Percentiles rank a stretch among this genome's conserved stretches.
These are phyloP conservation scores for Spisula subtruncata DNA, from an alignment of 2,888 invertebrate species.

Conservation along the genomic window DNA sequence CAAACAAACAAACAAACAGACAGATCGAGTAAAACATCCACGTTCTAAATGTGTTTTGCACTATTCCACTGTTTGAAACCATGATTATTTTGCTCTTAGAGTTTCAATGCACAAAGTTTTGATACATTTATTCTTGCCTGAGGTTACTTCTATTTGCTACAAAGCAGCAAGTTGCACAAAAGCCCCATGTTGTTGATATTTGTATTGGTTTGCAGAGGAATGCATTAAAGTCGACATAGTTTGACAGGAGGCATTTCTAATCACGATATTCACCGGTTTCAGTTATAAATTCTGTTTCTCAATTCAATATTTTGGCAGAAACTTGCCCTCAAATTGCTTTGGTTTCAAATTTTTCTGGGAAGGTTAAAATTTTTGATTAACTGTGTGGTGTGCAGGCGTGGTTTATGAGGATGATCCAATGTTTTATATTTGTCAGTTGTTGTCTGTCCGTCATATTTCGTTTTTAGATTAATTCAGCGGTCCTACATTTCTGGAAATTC, in stretches of 20 bases:
- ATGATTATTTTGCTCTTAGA: neutral
- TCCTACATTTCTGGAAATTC: too few species aligned
- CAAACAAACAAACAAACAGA: too few species aligned
- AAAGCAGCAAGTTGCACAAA: too few species aligned
- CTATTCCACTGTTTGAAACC: neutral
- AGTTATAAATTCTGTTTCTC: neutral
- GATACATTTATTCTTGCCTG: neutral
- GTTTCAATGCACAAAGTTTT: neutral
- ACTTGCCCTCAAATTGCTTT: neutral
- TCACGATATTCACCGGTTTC: neutral
- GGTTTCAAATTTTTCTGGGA: neutral
- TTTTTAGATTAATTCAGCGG: too few species aligned
- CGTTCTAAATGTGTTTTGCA: too few species aligned
- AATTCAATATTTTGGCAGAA: neutral
- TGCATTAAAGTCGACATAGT: neutral
- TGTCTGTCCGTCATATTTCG: too few species aligned
- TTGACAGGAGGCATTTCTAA: conserved; percentile 5
- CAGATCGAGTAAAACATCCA: too few species aligned
- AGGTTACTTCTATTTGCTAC: neutral
- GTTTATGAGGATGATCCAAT: too few species aligned
- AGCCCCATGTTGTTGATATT: neutral
- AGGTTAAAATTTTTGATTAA: neutral
- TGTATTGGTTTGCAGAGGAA: neutral
- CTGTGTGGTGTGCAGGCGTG: too few species aligned
- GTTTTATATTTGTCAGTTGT: too few species aligned